phyloP scores from a whole-genome alignment of 2,113 vertebrate genomes.

The Triplophysa tibetana region DNA sequence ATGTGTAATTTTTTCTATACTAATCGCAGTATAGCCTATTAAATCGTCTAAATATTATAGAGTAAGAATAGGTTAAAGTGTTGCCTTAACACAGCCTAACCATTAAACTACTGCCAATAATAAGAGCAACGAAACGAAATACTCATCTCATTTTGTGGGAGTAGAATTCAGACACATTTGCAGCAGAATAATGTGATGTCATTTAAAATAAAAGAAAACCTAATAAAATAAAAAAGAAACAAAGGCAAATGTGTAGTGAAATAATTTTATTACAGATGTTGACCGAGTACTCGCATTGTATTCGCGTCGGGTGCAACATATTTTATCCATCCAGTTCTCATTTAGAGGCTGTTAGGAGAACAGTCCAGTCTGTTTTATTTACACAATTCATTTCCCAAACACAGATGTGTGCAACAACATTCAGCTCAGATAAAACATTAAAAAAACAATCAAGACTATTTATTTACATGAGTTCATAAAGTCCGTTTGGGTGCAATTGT shows the following conservation, averaged over 20 bases:
- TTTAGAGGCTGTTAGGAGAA: background rate
- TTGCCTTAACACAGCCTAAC: too few species aligned
- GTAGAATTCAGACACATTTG: too few species aligned
- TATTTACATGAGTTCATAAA: conserved; percentile 75
- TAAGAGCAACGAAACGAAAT: too few species aligned
- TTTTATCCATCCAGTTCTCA: background rate
- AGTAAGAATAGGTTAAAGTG: too few species aligned
- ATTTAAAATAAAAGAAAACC: background rate
- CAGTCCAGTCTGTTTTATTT: conserved; percentile 77
- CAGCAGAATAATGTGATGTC: too few species aligned
- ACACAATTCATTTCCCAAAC: conserved; percentile 85
- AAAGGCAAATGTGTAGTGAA: too few species aligned
- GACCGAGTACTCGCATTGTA: background rate
- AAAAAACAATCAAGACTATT: conserved; percentile 78
- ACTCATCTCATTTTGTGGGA: too few species aligned
- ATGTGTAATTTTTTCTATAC: too few species aligned
- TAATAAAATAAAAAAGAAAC: background rate
- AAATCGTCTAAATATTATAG: too few species aligned
- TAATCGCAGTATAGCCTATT: too few species aligned
- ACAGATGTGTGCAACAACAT: conserved; percentile 62
- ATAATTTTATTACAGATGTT: conserved; percentile 1
- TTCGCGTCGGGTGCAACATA: background rate
- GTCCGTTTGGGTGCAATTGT: conserved; percentile 16
- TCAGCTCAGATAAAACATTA: conserved; percentile 69
- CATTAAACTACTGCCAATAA: too few species aligned